Percentiles rank a stretch among this genome's conserved stretches.
phyloP scores from a whole-genome alignment of 1,140 invertebrate genomes.

The Solen grandis region DNA sequence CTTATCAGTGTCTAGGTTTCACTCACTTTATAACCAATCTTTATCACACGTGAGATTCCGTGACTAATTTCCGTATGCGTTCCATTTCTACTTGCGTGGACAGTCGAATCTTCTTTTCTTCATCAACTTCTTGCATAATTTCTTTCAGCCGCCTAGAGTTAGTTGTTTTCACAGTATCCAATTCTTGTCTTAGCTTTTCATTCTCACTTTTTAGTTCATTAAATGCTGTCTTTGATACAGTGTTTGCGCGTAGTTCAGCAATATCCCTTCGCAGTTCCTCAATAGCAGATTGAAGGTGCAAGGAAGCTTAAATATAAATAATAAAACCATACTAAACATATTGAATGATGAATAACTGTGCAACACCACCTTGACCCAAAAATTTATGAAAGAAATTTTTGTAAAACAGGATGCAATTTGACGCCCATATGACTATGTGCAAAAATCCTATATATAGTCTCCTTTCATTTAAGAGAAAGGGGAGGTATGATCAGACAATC shows the following conservation, averaged over 20 bases:
- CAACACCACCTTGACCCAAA: slow-evolving; percentile 9
- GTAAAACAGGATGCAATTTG: neutral
- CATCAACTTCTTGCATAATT: slow-evolving; percentile 79
- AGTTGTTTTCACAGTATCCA: slow-evolving; percentile 69
- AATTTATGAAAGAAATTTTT: neutral
- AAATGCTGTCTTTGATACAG: slow-evolving; percentile 72
- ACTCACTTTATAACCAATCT: neutral
- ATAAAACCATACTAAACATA: neutral
- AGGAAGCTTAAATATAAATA: slow-evolving; percentile 43
- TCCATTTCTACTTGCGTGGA: slow-evolving; percentile 80
- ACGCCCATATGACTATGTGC: neutral
- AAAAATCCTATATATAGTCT: neutral
- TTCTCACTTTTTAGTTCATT: slow-evolving; percentile 74
- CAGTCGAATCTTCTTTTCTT: slow-evolving; percentile 80
- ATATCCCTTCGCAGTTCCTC: slow-evolving; percentile 74
- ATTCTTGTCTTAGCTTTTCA: slow-evolving; percentile 70
- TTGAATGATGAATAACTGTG: neutral
- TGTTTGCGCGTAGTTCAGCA: slow-evolving; percentile 65
- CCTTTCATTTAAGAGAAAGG: neutral
- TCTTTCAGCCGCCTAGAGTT: slow-evolving; percentile 75
- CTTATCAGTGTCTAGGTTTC: neutral
- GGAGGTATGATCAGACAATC: neutral
- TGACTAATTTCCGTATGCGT: slow-evolving; percentile 77
- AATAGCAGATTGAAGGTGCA: slow-evolving; percentile 61
- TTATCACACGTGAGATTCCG: slow-evolving; percentile 73